Evolutionary conservation across 2,113 vertebrate genomes (phyloP).

Genomic region (Progne subis): DNA sequence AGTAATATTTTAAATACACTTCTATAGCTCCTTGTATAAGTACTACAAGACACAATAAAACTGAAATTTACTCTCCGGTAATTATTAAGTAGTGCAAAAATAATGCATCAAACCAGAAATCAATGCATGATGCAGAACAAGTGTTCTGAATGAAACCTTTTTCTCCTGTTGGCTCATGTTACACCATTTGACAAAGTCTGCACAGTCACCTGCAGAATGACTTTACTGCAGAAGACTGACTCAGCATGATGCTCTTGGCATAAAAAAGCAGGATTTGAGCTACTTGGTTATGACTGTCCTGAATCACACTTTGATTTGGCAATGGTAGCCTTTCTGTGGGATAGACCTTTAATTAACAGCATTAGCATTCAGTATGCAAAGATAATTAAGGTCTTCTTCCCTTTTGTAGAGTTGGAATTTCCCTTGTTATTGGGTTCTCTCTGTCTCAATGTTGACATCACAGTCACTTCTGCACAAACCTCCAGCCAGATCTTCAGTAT

Average conservation of each 20-base stretch:
- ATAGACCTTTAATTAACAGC: not conserved
- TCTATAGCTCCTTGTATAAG: not conserved
- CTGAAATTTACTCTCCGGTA: not conserved
- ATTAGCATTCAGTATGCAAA: not conserved
- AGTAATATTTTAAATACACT: not conserved
- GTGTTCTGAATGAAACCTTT: not conserved
- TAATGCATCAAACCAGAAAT: not conserved
- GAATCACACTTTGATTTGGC: not conserved
- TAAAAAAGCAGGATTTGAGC: not conserved
- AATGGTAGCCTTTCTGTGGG: not conserved
- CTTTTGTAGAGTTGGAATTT: not conserved
- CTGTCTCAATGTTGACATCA: not conserved
- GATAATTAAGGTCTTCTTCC: not conserved
- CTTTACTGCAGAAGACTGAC: not conserved
- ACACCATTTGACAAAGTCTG: not conserved
- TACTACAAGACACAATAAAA: not conserved
- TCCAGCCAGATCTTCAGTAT: not conserved
- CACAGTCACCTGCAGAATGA: not conserved
- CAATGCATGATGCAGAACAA: not conserved
- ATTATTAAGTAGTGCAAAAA: not conserved
- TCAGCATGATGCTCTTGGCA: not conserved
- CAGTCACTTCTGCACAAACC: not conserved
- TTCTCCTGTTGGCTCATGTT: not conserved
- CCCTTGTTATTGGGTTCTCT: not conserved
- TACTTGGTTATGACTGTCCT: not conserved